Conservation (phyloP, 2,113 vertebrate species). For the Rhineura floridana region DNA sequence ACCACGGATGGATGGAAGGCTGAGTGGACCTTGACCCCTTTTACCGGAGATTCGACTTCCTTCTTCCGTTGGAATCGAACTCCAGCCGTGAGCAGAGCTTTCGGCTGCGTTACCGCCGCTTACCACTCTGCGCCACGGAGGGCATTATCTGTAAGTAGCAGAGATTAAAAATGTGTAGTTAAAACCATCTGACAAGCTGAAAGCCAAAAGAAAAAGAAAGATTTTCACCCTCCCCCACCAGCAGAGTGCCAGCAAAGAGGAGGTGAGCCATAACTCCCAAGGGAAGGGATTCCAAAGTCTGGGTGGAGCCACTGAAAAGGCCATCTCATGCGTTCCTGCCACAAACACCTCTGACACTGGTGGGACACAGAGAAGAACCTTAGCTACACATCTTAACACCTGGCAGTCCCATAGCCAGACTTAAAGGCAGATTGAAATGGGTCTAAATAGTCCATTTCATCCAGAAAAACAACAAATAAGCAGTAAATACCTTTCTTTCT, state of each 20-base stretch:
- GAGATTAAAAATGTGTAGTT: not conserved
- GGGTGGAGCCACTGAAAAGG: not conserved
- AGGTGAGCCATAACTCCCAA: not conserved
- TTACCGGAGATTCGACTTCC: too few species aligned
- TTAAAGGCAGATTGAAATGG: not conserved
- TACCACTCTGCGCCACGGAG: too few species aligned
- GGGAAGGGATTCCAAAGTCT: not conserved
- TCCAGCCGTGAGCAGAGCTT: too few species aligned
- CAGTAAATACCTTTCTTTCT: constrained; percentile 86
- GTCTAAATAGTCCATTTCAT: not conserved
- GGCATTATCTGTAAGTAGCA: not conserved
- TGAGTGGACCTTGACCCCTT: too few species aligned
- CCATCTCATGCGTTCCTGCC: not conserved
- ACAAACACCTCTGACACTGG: not conserved
- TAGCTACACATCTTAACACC: not conserved
- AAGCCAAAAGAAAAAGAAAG: not conserved
- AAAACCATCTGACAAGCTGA: not conserved
- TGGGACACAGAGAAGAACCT: not conserved
- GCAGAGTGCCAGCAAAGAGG: too few species aligned
- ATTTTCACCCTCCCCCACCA: not conserved
- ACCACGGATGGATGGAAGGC: too few species aligned
- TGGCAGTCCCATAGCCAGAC: not conserved
- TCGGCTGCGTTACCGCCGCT: too few species aligned
- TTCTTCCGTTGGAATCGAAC: too few species aligned
- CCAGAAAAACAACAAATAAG: not conserved